Percentiles rank a stretch among this genome's conserved stretches.
phyloP scores from a whole-genome alignment of 1,140 invertebrate genomes.

The Chironomus tepperi region DNA sequence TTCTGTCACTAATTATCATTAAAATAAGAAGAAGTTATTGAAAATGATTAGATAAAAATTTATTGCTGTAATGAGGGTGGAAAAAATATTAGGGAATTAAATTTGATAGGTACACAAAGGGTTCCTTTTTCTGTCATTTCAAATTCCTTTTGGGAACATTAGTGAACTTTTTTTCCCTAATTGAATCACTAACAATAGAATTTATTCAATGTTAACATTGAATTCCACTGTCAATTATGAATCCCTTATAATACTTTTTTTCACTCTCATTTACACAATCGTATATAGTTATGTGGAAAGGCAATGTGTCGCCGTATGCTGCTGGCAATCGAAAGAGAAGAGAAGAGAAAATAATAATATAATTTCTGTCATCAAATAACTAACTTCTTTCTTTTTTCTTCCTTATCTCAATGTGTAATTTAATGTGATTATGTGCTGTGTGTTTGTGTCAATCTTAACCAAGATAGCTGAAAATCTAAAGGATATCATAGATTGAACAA shows the following conservation, averaged over 20 bases:
- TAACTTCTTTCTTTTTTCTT: neutral
- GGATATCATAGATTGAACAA: too few species aligned
- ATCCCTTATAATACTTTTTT: neutral
- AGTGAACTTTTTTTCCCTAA: too few species aligned
- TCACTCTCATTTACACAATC: constrained; percentile 5
- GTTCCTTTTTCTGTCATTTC: too few species aligned
- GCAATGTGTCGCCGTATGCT: neutral
- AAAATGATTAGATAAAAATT: too few species aligned
- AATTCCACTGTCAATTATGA: neutral
- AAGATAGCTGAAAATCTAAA: too few species aligned
- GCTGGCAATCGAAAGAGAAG: neutral
- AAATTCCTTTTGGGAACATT: too few species aligned
- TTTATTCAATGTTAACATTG: neutral
- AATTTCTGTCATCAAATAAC: neutral
- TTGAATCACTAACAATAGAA: too few species aligned
- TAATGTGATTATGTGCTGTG: neutral
- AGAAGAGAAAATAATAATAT: neutral
- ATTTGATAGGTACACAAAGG: too few species aligned
- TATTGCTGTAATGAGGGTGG: too few species aligned
- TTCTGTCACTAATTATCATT: too few species aligned
- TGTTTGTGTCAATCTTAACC: neutral
- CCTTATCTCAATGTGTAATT: neutral
- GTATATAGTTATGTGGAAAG: neutral
- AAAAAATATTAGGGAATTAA: too few species aligned
- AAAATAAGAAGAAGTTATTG: too few species aligned